Conservation (phyloP, 1,140 invertebrate genomes). For the Trichonephila clavipes region DNA sequence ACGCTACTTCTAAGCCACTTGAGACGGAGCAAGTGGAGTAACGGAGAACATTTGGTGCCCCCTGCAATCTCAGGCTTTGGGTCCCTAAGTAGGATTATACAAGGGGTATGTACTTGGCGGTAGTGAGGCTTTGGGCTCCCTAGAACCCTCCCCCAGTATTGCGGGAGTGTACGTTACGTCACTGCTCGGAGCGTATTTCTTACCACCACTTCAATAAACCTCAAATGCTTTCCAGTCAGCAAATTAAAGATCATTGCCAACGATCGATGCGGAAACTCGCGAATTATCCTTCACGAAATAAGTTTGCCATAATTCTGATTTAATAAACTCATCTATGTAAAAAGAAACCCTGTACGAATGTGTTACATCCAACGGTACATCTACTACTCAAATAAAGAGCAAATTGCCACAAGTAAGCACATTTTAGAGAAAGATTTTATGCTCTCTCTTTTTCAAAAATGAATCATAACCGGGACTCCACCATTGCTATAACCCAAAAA, state of each 20-base stretch:
- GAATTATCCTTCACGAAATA: not conserved
- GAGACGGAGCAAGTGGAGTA: too few species aligned
- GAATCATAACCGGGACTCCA: conserved; percentile 25
- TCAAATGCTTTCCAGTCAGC: too few species aligned
- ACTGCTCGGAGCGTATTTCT: too few species aligned
- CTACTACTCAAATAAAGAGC: not conserved
- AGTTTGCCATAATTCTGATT: not conserved
- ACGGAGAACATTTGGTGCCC: too few species aligned
- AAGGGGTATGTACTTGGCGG: too few species aligned
- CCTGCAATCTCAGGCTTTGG: too few species aligned
- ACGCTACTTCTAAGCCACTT: too few species aligned
- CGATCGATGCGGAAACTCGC: not conserved
- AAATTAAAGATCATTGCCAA: not conserved
- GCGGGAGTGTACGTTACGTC: too few species aligned
- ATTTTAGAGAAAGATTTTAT: conserved; percentile 6
- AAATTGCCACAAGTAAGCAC: conserved; percentile 8
- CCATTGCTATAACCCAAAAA: conserved; percentile 49
- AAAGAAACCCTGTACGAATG: not conserved
- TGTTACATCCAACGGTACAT: not conserved
- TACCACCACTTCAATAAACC: too few species aligned
- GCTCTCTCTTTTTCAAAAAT: not conserved
- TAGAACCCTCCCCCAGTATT: too few species aligned
- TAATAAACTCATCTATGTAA: not conserved
- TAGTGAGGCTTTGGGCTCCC: too few species aligned
- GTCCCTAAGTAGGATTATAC: too few species aligned